Base-by-base conservation (phyloP, 2,113 vertebrate species). In the Pedetes capensis region DNA sequence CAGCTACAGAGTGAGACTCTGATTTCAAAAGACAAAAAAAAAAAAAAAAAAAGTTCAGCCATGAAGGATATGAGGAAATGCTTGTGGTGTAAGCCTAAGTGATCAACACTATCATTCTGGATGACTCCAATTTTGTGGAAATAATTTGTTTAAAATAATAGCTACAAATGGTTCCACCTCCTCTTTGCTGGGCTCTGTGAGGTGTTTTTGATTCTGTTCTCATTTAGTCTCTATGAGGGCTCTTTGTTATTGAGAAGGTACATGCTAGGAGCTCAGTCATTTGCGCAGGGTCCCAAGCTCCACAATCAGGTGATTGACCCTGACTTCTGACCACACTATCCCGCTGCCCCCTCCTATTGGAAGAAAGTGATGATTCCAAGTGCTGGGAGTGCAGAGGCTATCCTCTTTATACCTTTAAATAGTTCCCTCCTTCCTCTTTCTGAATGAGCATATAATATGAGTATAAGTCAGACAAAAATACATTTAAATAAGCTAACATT, bases 71-170 rank as follows among this genome's bases (percentile, higher is more conserved):
- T 72, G 18, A 14, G 66, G 29, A 63, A 22, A 23, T 80, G 34
- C 66, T 88, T 59, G 22, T 6, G 34, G 47, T 44, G 6, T 42
- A 29, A 51, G 49, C 12, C 39, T 27, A 37, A 47, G 47, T 55
- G 64, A 57, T n/a, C n/a, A n/a, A n/a, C n/a, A n/a, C 6, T 4
- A 34, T 37, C 32, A 20, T 68, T 39, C 23, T 2, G 42, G 18
- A 44, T 12, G 11, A 44, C 25, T 51, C 16, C 32, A 78, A 0
- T 16, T 57, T 79, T 75, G 12, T 87, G 72, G 39, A 79, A 88
- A 76, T 44, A 37, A 9, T 57, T 64, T 76, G 34, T 51, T 93
- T 83, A 86, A 91, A 63, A 39, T 68, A 75, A 32, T 49, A 85
- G 39, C 51, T 87, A 22, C 34, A 32, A 13, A 64, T 4, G 27